Base-by-base conservation (phyloP, 1,140 invertebrate species). In the Hormaphis cornu region DNA sequence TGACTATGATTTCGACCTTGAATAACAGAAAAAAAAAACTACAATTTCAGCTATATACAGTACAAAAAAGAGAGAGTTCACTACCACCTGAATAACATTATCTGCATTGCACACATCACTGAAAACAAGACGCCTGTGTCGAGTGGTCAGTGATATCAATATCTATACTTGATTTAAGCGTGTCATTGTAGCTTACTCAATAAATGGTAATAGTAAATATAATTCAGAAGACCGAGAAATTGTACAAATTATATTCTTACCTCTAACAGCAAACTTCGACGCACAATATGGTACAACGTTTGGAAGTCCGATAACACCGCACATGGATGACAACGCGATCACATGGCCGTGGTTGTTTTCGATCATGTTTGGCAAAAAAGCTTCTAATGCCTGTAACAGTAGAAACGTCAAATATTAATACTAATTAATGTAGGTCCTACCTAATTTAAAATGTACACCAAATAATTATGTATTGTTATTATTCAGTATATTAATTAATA, bases 281-380 rank as follows among this genome's bases (percentile, higher is more conserved):
- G 80, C 78, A 72, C 79, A 81, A 73, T 83, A 83, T 20, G 81
- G 79, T 6, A 80, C 79, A 8, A 82, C 73, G 70, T 83, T 79
- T 12, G 78, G 72, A 0, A 79, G 75, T 10, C 80, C 82, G 30
- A 80, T 74, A 26, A 81, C 70, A 16, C 83, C 82, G 30, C 82
- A 82, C 53, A 82, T 79, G 0, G 82, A 83, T 8, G 79, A 79
- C 14, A 83, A 73, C 5, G 81, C 80, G 0, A 84, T 80, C 24
- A 84, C 74, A 71, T 84, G 83, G 0, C 83, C 83, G n/a, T 75
- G 72, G 37, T 79, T 78, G 14, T 75, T 74, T 54, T 79, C 76
- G 6, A 82, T 76, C 80, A 84, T 84, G 5, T 71, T 71, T 4
- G 83, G 81, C 4, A 84, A 73, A 73, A 84, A 82, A 40, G 81